These are phyloP conservation scores for Puma concolor DNA, from an alignment of 2,113 vertebrate species.

Conservation along the genomic window DNA sequence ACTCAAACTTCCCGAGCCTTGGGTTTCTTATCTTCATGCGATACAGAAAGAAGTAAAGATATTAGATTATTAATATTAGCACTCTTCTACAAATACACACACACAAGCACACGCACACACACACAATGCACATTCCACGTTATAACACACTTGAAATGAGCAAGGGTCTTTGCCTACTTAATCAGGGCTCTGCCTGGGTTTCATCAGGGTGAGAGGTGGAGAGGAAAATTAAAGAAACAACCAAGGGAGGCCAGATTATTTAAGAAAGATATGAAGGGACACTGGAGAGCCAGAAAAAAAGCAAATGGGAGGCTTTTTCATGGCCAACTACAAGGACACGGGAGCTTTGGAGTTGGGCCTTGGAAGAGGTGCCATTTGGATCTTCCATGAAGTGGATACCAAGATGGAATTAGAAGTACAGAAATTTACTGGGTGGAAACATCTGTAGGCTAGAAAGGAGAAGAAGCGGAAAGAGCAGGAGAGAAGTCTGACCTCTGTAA, in stretches of 20 bases:
- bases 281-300: neutral
- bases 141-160: neutral
- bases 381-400: neutral
- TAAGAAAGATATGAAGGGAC: neutral
- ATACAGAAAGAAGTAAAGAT: constrained; percentile 12
- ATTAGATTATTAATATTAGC: neutral
- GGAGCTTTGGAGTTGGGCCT: neutral
- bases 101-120: neutral
- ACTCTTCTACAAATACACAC: no score
- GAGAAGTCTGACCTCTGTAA: neutral
- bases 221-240: neutral
- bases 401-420: neutral
- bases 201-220: neutral
- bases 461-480: neutral
- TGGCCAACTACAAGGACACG: neutral
- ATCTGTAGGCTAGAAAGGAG: neutral
- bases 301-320: neutral
- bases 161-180: neutral
- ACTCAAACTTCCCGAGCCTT: neutral
- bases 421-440: neutral
- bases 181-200: neutral
- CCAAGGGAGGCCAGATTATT: neutral
- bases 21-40: neutral
- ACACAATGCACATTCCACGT: no score
- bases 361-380: neutral